Conservation (phyloP, 2,888 invertebrate genomes). For the Diadromus collaris region DNA sequence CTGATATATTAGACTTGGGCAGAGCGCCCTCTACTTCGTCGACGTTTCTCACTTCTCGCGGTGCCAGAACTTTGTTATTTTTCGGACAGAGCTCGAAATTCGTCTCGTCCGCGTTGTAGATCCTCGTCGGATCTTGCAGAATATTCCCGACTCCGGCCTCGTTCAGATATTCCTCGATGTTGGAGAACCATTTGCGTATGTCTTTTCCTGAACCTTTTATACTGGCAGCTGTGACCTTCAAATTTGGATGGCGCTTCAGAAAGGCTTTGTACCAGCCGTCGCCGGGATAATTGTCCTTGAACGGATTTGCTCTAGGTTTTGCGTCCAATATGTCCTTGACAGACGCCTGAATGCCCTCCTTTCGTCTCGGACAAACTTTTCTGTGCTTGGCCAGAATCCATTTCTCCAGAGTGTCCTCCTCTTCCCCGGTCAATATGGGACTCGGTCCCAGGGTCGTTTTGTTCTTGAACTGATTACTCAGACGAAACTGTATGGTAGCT, state of each 20-base stretch:
- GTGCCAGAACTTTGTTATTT: slow-evolving; percentile 66
- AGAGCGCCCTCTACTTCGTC: slow-evolving; percentile 75
- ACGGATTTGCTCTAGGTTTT: slow-evolving; percentile 65
- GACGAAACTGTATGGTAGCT: slow-evolving; percentile 56
- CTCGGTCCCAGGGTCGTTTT: slow-evolving; percentile 58
- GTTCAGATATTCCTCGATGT: slow-evolving; percentile 67
- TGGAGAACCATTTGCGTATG: slow-evolving; percentile 70
- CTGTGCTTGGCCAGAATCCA: slow-evolving; percentile 63
- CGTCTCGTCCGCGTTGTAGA: slow-evolving; percentile 75
- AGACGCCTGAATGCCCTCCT: slow-evolving; percentile 58
- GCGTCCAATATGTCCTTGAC: slow-evolving; percentile 61
- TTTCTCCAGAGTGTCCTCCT: slow-evolving; percentile 59
- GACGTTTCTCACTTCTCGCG: slow-evolving; percentile 67
- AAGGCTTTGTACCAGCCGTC: slow-evolving; percentile 72
- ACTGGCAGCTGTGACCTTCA: slow-evolving; percentile 72
- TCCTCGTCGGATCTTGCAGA: slow-evolving; percentile 69
- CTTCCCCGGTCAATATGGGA: slow-evolving; percentile 55
- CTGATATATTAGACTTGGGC: slow-evolving; percentile 74
- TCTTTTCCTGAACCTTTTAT: slow-evolving; percentile 71
- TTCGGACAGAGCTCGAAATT: slow-evolving; percentile 73
- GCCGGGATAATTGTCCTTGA: slow-evolving; percentile 70
- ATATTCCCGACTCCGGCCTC: slow-evolving; percentile 64
- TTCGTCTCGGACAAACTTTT: slow-evolving; percentile 55
- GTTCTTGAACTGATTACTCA: slow-evolving; percentile 57
- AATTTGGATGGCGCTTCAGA: slow-evolving; percentile 68